Percentiles rank a stretch among this genome's conserved stretches.
Conservation (phyloP, 2,797 vertebrate species). For the Gobionotothen gibberifrons region DNA sequence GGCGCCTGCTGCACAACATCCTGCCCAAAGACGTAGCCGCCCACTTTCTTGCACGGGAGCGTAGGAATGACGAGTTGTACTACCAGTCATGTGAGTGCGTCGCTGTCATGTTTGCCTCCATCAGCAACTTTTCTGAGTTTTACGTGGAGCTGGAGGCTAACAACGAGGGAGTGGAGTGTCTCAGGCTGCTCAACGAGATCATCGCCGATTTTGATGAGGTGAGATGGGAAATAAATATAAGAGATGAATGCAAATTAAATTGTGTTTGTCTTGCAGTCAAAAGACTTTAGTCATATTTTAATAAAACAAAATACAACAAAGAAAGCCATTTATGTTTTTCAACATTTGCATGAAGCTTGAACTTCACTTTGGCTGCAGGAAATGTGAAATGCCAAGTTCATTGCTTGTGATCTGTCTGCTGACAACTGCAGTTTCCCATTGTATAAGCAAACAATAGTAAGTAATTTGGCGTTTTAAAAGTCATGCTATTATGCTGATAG, state of each 20-base stretch:
- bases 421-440: too few relatives aligned
- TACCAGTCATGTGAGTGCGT: constrained; percentile 98
- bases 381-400: too few relatives aligned
- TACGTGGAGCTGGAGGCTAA: constrained; percentile 98
- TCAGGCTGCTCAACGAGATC: constrained; percentile 97
- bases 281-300: too few relatives aligned
- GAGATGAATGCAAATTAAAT: too few relatives aligned
- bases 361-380: too few relatives aligned
- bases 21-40: constrained; percentile 96
- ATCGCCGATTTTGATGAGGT: constrained; percentile 98
- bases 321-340: not conserved
- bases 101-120: constrained; percentile 98
- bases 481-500: too few relatives aligned
- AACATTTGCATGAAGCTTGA: not conserved
- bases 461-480: too few relatives aligned
- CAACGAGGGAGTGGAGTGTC: constrained; percentile 96
- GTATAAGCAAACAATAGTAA: too few relatives aligned
- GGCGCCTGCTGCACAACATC: constrained; percentile 96
- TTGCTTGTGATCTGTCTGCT: too few relatives aligned
- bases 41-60: constrained; percentile 92
- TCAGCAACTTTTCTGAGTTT: constrained; percentile 98
- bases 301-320: too few relatives aligned
- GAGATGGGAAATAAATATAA: constrained; percentile 12
- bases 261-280: too few relatives aligned
- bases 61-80: constrained; percentile 94